Conservation (phyloP, 2,888 invertebrate species). For the Heteropelma amictum region DNA sequence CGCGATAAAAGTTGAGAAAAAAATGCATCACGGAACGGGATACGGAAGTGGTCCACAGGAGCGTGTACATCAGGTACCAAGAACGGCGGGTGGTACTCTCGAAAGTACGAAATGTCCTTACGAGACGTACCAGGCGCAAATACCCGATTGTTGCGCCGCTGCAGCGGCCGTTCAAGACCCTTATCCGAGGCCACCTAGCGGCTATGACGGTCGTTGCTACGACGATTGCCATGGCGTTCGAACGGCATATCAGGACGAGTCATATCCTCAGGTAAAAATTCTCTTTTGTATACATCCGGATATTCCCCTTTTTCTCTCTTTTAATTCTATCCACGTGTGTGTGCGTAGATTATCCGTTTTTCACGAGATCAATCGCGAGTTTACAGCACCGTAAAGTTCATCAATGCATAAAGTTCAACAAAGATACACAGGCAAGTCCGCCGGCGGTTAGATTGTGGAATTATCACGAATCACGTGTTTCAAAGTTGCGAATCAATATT, state of each 20-base stretch:
- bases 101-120: slow-evolving; percentile 71
- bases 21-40: slow-evolving; percentile 74
- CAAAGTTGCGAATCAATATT: not conserved
- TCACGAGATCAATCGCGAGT: too few relatives aligned
- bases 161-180: slow-evolving; percentile 76
- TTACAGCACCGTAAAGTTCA: too few relatives aligned
- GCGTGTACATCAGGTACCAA: slow-evolving; percentile 69
- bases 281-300: not conserved
- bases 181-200: slow-evolving; percentile 77
- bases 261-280: slow-evolving; percentile 71
- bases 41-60: slow-evolving; percentile 74
- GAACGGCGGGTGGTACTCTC: slow-evolving; percentile 60
- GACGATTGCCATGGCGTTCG: slow-evolving; percentile 74
- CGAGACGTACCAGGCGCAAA: slow-evolving; percentile 76
- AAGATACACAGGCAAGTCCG: too few relatives aligned
- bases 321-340: too few relatives aligned
- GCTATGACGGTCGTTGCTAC: slow-evolving; percentile 73
- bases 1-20: slow-evolving; percentile 38
- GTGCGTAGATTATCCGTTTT: too few relatives aligned
- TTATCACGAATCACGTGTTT: not conserved
- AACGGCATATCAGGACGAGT: slow-evolving; percentile 73
- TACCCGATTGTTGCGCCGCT: slow-evolving; percentile 76
- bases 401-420: too few relatives aligned
- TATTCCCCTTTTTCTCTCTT: too few relatives aligned
- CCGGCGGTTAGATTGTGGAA: too few relatives aligned